Base-by-base conservation (phyloP, 2,797 vertebrate genomes). In the Tenualosa ilisha region DNA sequence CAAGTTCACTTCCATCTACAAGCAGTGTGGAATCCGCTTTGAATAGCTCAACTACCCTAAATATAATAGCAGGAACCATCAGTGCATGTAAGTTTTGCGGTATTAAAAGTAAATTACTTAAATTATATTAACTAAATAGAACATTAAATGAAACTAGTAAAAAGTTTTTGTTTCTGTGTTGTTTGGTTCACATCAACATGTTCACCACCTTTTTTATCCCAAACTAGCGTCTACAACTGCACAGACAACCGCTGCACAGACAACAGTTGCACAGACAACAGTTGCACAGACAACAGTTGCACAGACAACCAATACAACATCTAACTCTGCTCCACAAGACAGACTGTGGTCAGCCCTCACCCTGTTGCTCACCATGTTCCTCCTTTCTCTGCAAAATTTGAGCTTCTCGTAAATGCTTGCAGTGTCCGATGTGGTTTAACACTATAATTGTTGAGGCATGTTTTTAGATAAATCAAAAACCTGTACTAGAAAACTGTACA, bases 401-500 rank as follows among this genome's bases (percentile, higher is more conserved):
- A n/a, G 7, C 37, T 46, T 79, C n/a, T 63, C 22, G 46, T 79
- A 46, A 79, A 20, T 2, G 40, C 72, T 79, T 43, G 72, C 13
- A 15, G 65, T 43, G 37, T 43, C 68, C 46, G 43, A 79, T 43
- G 6, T 13, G 37, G 26, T 15, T 12, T 15, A 15, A 68, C 11
- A 75, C 31, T 43, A 6, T 40, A 4, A 2, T 20, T 37, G 15
- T 75, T 46, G 20, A 7, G 20, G 15, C 40, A 79, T 37, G 31
- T 46, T 37, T 2, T 75, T 43, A 40, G 17, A 79, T 13, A 79
- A 75, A 43, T 40, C 6, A 75, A 43, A 75, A 75, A 79, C 72
- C 72, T 79, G 72, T 20, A 79, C 72, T 43, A 79, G 72, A 79
- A 43, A 79, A 17, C 72, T 43, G 59, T 79, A 46, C 17, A 43